Percentiles rank a stretch among this genome's conserved stretches.
phyloP scores from a whole-genome alignment of 2,113 vertebrate species.

The Clarias magur region DNA sequence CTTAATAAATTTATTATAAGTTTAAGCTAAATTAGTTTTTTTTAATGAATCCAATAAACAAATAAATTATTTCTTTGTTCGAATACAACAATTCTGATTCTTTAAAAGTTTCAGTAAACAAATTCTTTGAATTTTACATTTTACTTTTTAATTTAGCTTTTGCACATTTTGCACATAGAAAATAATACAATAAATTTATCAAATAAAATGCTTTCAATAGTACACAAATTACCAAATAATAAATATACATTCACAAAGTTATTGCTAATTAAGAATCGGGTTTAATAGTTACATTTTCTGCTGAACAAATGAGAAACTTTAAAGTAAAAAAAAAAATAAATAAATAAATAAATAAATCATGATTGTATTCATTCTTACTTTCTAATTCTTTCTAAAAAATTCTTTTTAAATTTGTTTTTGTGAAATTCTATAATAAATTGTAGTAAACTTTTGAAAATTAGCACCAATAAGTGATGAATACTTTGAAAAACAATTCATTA shows the following conservation, averaged over 20 bases:
- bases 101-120: background rate
- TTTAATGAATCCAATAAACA: background rate
- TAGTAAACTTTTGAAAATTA: background rate
- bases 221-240: background rate
- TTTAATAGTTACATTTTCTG: background rate
- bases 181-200: background rate
- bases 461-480: background rate
- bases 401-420: background rate
- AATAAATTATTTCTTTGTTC: background rate
- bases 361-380: background rate
- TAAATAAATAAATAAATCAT: background rate
- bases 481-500: background rate
- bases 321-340: background rate
- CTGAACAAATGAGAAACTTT: background rate
- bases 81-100: background rate
- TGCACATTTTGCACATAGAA: background rate
- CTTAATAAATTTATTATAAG: background rate
- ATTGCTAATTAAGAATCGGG: background rate
- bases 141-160: background rate
- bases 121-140: background rate
- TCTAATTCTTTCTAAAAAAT: too few species aligned
- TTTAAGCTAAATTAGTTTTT: background rate
- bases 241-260: background rate
- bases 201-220: background rate
- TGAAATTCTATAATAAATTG: background rate